Base-by-base conservation (phyloP, 2,113 vertebrate genomes). In the Chamaetylas fuelleborni region DNA sequence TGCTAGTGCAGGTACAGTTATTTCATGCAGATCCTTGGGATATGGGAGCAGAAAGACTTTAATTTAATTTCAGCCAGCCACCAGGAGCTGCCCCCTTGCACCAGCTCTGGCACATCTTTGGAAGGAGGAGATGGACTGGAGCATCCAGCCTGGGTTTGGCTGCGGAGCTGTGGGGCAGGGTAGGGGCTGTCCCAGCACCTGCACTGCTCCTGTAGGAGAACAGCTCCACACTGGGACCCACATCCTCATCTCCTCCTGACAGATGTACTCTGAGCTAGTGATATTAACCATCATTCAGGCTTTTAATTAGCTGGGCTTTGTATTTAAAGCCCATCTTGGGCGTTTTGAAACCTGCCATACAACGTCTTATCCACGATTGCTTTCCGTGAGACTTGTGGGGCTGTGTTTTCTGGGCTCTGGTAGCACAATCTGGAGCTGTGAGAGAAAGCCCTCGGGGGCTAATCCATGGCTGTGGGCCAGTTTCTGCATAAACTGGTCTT, bases 401-500 rank as follows among this genome's bases (percentile, higher is more conserved):
- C 86, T 90, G 76, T 5, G 23, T 76, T 92, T 86, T 95, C 86
- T 72, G 83, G 83, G 25, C 72, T 60, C 36, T 62, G 78, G 65
- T 51, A 88, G 78, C 50, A 95, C 78, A 90, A 87, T 96, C 91
- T 93, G 91, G 83, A 96, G 76, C 87, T 95, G 87, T 95, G 88
- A 96, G 92, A 87, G 95, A 93, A 94, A 88, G 64, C 92, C 97
- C 88, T 93, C 5, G 2, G 97, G 96, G 97, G 94, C 86, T 71
- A 20, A 70, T 71, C 88, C 48, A 0, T 95, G 97, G 97, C 95
- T 65, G 72, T 17, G 9, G 94, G 97, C 97, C 97, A 98, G 85
- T 72, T 80, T 92, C 93, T 90, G 94, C 96, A 97, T 93, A 97
- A 97, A 97, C 95, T 91, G 95, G 95, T 73, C 93, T 89, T 97